Evolutionary conservation across 2,888 invertebrate species (phyloP), one percentile per base, ranked within the genome.

Genomic region (Synergus laeviventris): DNA sequence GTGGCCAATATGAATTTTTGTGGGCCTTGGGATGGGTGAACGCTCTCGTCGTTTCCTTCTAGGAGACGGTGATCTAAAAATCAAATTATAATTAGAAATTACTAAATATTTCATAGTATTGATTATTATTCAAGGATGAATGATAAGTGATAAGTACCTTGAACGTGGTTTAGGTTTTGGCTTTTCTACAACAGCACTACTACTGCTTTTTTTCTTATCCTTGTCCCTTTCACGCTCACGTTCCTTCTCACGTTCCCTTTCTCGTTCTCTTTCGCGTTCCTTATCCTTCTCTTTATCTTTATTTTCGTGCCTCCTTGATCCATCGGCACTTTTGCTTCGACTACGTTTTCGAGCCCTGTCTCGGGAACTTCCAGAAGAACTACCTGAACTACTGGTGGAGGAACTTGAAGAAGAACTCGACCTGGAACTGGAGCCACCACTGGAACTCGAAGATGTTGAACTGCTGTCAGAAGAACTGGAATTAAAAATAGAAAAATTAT

Each of bases 1-100:
- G 12, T 97, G 94, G 0, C 98, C 98, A 79, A 99, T 96, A 89
- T 99, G 98, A 86, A 99, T 97, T 87, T 98, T 96, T 0, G 96
- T 96, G 0, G 98, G 97, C 59, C 96, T 94, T 0, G 98, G 98
- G 0, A 97, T 96, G 0, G 98, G 97, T 0, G 98, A 97, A 54
- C 97, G 94, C 86, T 97, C 96, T 12, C 97, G 94, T 0, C 94
- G 92, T 74, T 94, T 92, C 81, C 95, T 93, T 11, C 95, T 93
- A 75, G 94, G 94, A 36, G 94, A 94, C 39, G 94, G 93, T 16
- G 94, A 94, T 82, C 94, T 93, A 73, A 84, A 79, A 66, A 24
- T 61, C 70, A 59, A 62, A 39, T 66, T 73, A 24, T 42, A 38
- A 64, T 74, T 24, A 49, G 61, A 18, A 76, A 74, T 54, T 11